phyloP scores from a whole-genome alignment of 2,113 vertebrate genomes.

The Pteruthius melanotis region DNA sequence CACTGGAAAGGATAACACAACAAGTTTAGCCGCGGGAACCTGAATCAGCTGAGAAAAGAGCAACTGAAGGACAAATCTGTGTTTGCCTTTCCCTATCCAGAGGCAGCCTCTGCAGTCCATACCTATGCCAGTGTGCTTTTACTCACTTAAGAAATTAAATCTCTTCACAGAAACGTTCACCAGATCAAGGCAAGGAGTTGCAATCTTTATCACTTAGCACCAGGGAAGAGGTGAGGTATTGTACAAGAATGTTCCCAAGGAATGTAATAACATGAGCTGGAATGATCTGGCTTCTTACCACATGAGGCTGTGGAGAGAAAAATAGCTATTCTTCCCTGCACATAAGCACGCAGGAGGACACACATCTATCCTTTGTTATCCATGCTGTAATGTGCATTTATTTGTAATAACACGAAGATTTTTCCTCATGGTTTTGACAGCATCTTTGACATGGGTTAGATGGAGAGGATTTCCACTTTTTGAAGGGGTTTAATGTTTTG shows the following conservation, averaged over 20 bases:
- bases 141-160: not conserved
- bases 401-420: not conserved
- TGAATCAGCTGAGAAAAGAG: slow-evolving; percentile 24
- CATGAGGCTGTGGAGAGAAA: not conserved
- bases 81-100: not conserved
- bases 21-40: not conserved
- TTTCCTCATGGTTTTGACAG: not conserved
- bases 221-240: not conserved
- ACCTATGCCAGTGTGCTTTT: not conserved
- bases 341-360: not conserved
- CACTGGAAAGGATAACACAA: slow-evolving; percentile 23
- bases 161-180: not conserved
- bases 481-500: not conserved
- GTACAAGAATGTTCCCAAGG: slow-evolving; percentile 16
- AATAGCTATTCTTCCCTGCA: not conserved
- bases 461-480: not conserved
- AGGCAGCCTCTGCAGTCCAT: not conserved
- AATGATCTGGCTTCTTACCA: not conserved
- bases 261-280: slow-evolving; percentile 19
- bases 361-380: not conserved
- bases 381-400: not conserved
- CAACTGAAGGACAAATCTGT: not conserved
- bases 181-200: not conserved
- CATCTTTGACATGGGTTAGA: not conserved
- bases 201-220: not conserved